Evolutionary conservation across 2,113 vertebrate species (phyloP).

Genomic region (Myotis davidii): DNA sequence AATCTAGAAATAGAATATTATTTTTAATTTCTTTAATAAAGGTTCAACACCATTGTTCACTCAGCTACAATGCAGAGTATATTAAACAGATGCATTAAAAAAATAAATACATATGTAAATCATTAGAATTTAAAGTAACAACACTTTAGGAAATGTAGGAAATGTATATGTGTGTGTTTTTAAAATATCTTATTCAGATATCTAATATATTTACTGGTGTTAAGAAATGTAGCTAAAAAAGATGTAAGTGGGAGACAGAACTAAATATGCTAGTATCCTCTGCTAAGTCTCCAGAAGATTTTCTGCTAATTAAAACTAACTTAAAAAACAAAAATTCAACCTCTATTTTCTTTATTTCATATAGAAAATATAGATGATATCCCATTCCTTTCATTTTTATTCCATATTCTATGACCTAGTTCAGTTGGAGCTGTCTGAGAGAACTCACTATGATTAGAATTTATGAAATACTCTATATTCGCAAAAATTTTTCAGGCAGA

Average conservation of each 20-base stretch:
- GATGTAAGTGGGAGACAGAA: not conserved
- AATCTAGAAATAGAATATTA: not conserved
- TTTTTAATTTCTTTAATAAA: constrained; percentile 22
- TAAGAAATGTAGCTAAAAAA: not conserved
- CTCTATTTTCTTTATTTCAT: not conserved
- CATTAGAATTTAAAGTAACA: not conserved
- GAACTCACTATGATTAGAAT: not conserved
- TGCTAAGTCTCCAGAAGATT: not conserved
- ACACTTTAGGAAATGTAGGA: not conserved
- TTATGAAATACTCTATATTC: not conserved
- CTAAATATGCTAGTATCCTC: not conserved
- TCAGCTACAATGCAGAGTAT: not conserved
- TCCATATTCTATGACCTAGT: not conserved
- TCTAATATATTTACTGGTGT: not conserved
- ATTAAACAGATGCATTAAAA: not conserved
- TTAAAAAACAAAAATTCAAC: not conserved
- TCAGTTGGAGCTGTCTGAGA: not conserved
- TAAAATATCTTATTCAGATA: not conserved
- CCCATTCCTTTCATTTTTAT: not conserved
- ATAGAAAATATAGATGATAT: not conserved
- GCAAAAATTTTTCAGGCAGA: not conserved
- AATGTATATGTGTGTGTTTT: not conserved
- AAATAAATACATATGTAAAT: not conserved
- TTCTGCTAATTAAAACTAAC: not conserved
- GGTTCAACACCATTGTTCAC: not conserved